These are phyloP conservation scores for Melolontha melolontha DNA, from an alignment of 2,888 invertebrate species.

Conservation along the genomic window DNA sequence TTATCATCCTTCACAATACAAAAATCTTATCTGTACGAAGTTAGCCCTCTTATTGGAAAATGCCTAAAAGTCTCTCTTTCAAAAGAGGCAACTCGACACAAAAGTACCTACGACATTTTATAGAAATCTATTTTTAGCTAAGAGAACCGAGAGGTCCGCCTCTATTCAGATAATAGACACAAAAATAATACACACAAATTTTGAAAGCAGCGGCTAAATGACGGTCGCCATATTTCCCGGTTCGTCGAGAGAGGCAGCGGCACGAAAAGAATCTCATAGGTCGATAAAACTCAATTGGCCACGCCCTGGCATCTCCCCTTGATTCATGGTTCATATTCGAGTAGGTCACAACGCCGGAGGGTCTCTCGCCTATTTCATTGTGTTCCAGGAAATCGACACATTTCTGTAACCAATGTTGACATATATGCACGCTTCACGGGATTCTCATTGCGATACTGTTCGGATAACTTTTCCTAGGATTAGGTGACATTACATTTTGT, in stretches of 20 bases:
- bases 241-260: constrained; percentile 17
- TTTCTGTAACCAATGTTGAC: constrained; percentile 16
- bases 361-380: constrained; percentile 16
- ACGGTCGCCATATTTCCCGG: constrained; percentile 34
- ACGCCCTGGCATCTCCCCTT: constrained; percentile 40
- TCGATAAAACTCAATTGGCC: constrained; percentile 41
- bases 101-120: no score
- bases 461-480: no score
- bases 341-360: constrained; percentile 31
- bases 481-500: no score
- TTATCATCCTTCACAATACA: no score
- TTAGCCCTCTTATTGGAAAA: no score
- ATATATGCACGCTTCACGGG: background rate
- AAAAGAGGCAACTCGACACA: no score
- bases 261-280: constrained; percentile 38
- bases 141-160: no score
- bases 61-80: no score
- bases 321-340: constrained; percentile 34
- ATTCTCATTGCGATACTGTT: background rate
- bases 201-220: constrained; percentile 11
- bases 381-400: constrained; percentile 32
- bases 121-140: no score
- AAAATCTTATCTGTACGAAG: no score
- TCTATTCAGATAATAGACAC: no score
- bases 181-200: constrained; percentile 10